phyloP scores from a whole-genome alignment of 37 sponge, comb jelly and placozoan genomes.

The Crambe crambe region DNA sequence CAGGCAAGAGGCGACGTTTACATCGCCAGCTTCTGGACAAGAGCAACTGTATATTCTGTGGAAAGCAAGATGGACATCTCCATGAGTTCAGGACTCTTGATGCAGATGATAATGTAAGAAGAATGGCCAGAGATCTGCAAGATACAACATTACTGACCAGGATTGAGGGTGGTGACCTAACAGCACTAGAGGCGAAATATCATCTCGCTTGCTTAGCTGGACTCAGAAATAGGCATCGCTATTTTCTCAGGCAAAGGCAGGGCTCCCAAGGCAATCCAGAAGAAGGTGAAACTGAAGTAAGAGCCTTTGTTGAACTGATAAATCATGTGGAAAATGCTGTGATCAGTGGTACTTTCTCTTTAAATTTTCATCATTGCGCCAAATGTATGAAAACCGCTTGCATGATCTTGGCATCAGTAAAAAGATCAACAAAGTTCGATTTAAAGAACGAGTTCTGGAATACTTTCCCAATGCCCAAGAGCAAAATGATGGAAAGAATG shows the following conservation, averaged over 20 bases:
- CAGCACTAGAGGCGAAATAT: not conserved
- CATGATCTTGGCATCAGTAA: not conserved
- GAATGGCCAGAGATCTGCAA: too few relatives aligned
- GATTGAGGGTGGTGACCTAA: too few relatives aligned
- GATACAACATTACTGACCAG: too few relatives aligned
- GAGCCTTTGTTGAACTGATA: not conserved
- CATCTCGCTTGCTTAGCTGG: not conserved
- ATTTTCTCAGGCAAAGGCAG: not conserved
- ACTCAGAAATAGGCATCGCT: not conserved
- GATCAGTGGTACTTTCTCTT: not conserved
- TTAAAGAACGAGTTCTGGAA: constrained; percentile 9
- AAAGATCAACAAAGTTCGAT: not conserved
- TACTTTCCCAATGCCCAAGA: constrained; percentile 30
- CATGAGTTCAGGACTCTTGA: too few relatives aligned
- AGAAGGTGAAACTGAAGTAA: not conserved
- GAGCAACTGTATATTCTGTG: too few relatives aligned
- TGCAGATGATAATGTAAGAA: too few relatives aligned
- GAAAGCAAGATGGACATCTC: too few relatives aligned
- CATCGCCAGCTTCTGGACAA: too few relatives aligned
- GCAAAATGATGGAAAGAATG: constrained; percentile 23
- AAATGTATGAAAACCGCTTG: not conserved
- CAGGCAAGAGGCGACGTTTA: too few relatives aligned
- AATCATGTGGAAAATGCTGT: not conserved
- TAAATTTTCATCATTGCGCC: not conserved
- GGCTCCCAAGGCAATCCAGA: not conserved